A percentile compares a stretch with the other conserved stretches of the same genome.
Evolutionary conservation across 2,113 vertebrate genomes (phyloP).

Genomic region (Cyanoliseus patagonus): DNA sequence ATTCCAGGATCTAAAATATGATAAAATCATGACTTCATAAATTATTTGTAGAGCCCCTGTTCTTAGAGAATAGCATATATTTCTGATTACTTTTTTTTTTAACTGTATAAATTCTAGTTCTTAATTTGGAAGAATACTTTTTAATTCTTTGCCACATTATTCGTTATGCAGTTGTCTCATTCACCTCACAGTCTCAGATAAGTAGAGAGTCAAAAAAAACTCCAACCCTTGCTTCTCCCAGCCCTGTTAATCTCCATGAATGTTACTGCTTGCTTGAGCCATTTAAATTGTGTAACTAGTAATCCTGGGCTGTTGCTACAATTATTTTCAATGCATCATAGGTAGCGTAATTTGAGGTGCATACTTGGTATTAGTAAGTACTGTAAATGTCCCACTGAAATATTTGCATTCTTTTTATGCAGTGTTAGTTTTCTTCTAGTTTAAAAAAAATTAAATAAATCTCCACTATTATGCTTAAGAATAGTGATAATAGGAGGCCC

Average conservation of each 20-base stretch:
- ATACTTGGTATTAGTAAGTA: not conserved
- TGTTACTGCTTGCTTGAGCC: not conserved
- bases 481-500: not conserved
- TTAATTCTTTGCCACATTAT: not conserved
- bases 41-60: not conserved
- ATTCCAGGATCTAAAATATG: not conserved
- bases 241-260: not conserved
- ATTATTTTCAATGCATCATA: not conserved
- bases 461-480: not conserved
- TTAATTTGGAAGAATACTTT: not conserved
- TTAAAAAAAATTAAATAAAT: not conserved
- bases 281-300: not conserved
- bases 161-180: not conserved
- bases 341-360: not conserved
- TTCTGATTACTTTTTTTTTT: not conserved
- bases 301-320: not conserved
- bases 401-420: not conserved
- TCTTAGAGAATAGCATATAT: not conserved
- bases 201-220: not conserved
- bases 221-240: not conserved
- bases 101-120: not conserved
- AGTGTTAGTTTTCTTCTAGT: not conserved
- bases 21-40: not conserved
- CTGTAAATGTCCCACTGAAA: not conserved
- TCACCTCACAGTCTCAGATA: not conserved